phyloP scores from a whole-genome alignment of 2,888 invertebrate species.

The Parnassius apollo region DNA sequence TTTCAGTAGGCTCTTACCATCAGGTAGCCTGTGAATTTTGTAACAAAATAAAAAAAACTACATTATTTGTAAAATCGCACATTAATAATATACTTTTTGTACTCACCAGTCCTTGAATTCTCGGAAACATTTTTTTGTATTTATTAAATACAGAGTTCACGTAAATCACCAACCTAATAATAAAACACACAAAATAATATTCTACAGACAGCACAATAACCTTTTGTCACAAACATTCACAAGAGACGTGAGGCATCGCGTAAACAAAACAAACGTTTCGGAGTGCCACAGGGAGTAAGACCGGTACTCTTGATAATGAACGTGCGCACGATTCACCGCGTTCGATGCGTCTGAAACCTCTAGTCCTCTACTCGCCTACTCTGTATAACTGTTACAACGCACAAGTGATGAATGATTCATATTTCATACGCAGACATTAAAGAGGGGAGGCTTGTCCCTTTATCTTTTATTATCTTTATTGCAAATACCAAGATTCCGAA shows the following conservation, averaged over 20 bases:
- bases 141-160: slow-evolving; percentile 21
- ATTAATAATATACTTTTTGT: neutral
- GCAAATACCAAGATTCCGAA: slow-evolving; percentile 2
- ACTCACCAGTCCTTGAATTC: slow-evolving; percentile 76
- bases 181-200: slow-evolving; percentile 39
- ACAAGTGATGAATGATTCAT: slow-evolving; percentile 31
- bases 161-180: slow-evolving; percentile 36
- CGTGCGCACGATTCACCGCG: slow-evolving; percentile 59
- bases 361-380: slow-evolving; percentile 3
- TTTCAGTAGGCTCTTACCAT: no score
- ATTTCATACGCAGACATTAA: slow-evolving; percentile 36
- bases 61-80: no score
- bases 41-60: no score
- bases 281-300: slow-evolving; percentile 40
- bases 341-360: slow-evolving; percentile 40
- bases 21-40: no score
- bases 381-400: slow-evolving; percentile 21
- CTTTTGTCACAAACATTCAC: slow-evolving; percentile 49
- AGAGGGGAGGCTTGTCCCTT: slow-evolving; percentile 36
- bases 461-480: slow-evolving; percentile 32
- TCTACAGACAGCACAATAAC: slow-evolving; percentile 42
- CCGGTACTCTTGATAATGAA: slow-evolving; percentile 34
- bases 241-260: slow-evolving; percentile 38
- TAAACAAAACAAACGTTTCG: slow-evolving; percentile 37
- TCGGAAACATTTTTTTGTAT: slow-evolving; percentile 65